These are phyloP conservation scores for Clarias macrocephalus DNA, from an alignment of 2,113 vertebrate species.

Conservation along the genomic window DNA sequence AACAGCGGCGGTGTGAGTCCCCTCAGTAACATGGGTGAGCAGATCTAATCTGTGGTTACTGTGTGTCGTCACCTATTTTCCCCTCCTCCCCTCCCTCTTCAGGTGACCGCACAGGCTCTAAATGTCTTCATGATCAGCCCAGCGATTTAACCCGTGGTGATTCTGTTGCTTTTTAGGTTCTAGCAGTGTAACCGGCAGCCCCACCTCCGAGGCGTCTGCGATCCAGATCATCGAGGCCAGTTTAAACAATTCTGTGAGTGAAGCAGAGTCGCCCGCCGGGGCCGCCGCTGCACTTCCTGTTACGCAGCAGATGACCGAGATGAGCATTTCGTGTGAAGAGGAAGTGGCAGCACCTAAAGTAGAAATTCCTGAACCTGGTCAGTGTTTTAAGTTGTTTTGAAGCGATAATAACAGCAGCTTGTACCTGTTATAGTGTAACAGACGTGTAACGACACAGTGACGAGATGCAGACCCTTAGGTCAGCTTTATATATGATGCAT, in stretches of 20 bases:
- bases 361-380: slow-evolving; percentile 64
- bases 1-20: slow-evolving; percentile 81
- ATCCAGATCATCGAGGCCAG: slow-evolving; percentile 86
- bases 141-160: neutral
- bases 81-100: neutral
- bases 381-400: slow-evolving; percentile 17
- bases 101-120: no score
- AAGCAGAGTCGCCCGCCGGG: slow-evolving; percentile 65
- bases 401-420: neutral
- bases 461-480: neutral
- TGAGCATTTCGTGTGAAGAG: slow-evolving; percentile 81
- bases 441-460: neutral
- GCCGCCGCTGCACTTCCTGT: slow-evolving; percentile 69
- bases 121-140: neutral
- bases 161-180: slow-evolving; percentile 69
- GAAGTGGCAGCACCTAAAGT: slow-evolving; percentile 56
- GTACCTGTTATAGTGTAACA: neutral
- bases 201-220: slow-evolving; percentile 83
- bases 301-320: slow-evolving; percentile 85
- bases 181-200: slow-evolving; percentile 76
- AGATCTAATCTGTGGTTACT: neutral
- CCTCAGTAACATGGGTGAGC: slow-evolving; percentile 72
- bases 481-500: neutral
- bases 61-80: neutral
- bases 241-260: slow-evolving; percentile 77